phyloP scores from a whole-genome alignment of 2,888 invertebrate species.

The Zhuqinia jingwanae region DNA sequence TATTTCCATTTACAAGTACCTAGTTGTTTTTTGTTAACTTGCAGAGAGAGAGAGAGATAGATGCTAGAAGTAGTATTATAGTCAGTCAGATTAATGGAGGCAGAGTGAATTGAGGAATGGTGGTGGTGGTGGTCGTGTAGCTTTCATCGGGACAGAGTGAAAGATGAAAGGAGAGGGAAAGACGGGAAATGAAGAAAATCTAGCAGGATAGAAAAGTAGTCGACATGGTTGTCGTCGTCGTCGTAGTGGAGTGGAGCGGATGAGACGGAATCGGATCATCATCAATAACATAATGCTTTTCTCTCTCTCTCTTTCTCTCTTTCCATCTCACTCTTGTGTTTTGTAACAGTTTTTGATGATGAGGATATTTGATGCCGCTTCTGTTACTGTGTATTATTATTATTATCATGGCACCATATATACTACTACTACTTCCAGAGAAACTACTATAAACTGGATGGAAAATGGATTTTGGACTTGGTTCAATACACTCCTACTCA shows the following conservation, averaged over 20 bases:
- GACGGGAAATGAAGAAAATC: constrained; percentile 52
- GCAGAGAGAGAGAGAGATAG: background rate
- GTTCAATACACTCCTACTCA: constrained; percentile 31
- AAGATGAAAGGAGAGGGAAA: constrained; percentile 7
- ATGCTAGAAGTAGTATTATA: no score
- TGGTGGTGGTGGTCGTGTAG: no score
- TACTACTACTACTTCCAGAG: no score
- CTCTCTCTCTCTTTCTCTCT: constrained; percentile 37
- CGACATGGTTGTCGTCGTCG: background rate
- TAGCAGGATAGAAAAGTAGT: constrained; percentile 9
- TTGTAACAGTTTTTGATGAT: no score
- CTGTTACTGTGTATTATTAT: background rate
- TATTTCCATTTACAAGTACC: no score
- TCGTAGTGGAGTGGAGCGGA: constrained; percentile 27
- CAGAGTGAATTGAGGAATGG: no score
- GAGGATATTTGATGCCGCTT: constrained; percentile 49
- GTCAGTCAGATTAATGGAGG: no score
- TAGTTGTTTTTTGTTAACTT: background rate
- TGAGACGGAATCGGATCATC: constrained; percentile 66
- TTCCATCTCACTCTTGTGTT: background rate
- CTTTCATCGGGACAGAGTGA: background rate
- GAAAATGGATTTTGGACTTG: constrained; percentile 51
- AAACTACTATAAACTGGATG: no score
- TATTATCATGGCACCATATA: background rate
- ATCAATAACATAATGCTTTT: constrained; percentile 59